Conservation (phyloP, 1,140 invertebrate genomes). For the Samia ricini region DNA sequence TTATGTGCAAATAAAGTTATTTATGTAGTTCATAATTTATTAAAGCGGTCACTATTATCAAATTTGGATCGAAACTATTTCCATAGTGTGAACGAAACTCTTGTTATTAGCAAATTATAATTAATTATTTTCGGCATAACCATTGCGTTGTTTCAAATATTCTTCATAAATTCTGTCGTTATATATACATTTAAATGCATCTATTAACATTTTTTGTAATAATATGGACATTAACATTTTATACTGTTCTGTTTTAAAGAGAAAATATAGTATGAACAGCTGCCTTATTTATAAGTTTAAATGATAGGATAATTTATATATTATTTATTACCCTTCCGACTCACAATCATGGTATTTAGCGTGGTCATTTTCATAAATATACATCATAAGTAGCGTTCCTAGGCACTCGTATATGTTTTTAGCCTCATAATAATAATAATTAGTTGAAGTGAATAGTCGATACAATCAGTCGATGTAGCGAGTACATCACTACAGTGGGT, state of each 20-base stretch:
- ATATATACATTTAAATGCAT: slow-evolving; percentile 35
- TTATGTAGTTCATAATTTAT: too few species aligned
- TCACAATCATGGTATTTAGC: slow-evolving; percentile 67
- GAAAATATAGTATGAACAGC: slow-evolving; percentile 54
- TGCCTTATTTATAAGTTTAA: slow-evolving; percentile 41
- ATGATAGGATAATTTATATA: slow-evolving; percentile 51
- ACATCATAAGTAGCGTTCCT: slow-evolving; percentile 71
- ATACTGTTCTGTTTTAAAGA: slow-evolving; percentile 39
- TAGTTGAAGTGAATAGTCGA: slow-evolving; percentile 19
- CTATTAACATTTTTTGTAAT: slow-evolving; percentile 34
- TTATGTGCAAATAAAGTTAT: too few species aligned
- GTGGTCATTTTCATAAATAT: slow-evolving; percentile 64
- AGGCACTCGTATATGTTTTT: slow-evolving; percentile 65
- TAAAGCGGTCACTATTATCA: too few species aligned
- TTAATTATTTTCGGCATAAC: slow-evolving; percentile 29
- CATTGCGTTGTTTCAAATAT: slow-evolving; percentile 39
- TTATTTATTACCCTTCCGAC: slow-evolving; percentile 64
- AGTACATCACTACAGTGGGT: slow-evolving; percentile 34
- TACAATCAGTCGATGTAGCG: slow-evolving; percentile 37
- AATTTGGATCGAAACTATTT: slow-evolving; percentile 6
- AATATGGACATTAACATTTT: slow-evolving; percentile 40
- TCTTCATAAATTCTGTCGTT: slow-evolving; percentile 29
- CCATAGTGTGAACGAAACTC: slow-evolving; percentile 18
- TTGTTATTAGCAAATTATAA: slow-evolving; percentile 8
- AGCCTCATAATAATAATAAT: slow-evolving; percentile 51